These are phyloP conservation scores for Ochlodes sylvanus DNA, from an alignment of 2,888 invertebrate genomes.

Conservation along the genomic window DNA sequence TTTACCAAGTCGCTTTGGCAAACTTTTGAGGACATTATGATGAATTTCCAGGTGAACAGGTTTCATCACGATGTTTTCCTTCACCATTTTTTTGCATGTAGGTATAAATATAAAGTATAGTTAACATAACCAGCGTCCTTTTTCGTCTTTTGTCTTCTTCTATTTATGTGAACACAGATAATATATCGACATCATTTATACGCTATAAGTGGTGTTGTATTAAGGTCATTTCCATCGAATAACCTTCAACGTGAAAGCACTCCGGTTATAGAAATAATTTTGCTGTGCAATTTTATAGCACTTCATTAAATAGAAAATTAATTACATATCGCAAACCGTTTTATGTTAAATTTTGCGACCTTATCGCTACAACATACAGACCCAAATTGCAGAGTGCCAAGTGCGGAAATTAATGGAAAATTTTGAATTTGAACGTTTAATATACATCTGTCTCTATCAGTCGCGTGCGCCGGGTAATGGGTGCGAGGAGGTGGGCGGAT, in stretches of 20 bases:
- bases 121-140: no score
- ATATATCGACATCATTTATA: background rate
- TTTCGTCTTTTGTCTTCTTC: no score
- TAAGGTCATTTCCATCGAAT: slow-evolving; percentile 16
- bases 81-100: no score
- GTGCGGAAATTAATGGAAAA: slow-evolving; percentile 22
- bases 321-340: slow-evolving; percentile 42
- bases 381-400: slow-evolving; percentile 8
- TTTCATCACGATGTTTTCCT: no score
- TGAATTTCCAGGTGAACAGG: no score
- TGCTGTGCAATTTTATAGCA: slow-evolving; percentile 42
- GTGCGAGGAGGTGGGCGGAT: slow-evolving; percentile 50
- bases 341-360: slow-evolving; percentile 14
- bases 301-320: slow-evolving; percentile 50
- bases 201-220: background rate
- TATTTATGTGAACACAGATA: no score
- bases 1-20: no score
- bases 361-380: slow-evolving; percentile 13
- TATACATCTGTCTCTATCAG: slow-evolving; percentile 46
- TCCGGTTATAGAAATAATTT: slow-evolving; percentile 32
- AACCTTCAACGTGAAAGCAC: slow-evolving; percentile 18
- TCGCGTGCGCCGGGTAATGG: slow-evolving; percentile 25
- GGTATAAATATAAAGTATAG: no score
- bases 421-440: slow-evolving; percentile 9
- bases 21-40: no score